Percentiles rank a stretch among this genome's conserved stretches.
Conservation (phyloP, 2,113 vertebrate genomes). For the Pachyramphus minor region DNA sequence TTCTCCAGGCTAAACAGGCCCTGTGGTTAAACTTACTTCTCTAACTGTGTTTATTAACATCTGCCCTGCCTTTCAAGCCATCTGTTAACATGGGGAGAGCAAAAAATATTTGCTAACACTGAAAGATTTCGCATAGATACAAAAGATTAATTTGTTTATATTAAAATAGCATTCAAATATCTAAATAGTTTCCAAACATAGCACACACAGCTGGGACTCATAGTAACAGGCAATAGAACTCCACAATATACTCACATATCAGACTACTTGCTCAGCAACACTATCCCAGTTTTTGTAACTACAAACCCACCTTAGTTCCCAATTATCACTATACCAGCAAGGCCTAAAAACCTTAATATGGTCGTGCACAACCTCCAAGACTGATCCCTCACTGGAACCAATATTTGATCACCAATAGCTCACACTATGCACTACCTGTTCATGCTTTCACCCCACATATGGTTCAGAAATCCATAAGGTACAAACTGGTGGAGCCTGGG, state of each 20-base stretch:
- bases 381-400: not conserved
- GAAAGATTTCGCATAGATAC: not conserved
- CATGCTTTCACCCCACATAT: not conserved
- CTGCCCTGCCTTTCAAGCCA: not conserved
- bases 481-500: not conserved
- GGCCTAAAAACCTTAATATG: not conserved
- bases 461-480: not conserved
- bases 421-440: not conserved
- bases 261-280: not conserved
- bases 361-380: not conserved
- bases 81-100: not conserved
- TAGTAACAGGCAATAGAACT: not conserved
- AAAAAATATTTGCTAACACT: not conserved
- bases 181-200: not conserved
- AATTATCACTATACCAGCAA: not conserved
- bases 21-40: not conserved
- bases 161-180: not conserved
- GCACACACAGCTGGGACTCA: not conserved
- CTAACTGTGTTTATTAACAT: not conserved
- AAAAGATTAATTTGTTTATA: not conserved
- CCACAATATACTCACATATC: not conserved
- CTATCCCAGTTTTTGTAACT: not conserved
- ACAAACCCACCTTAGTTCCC: not conserved
- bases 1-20: not conserved
- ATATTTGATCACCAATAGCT: not conserved